Base-by-base conservation (phyloP, 2,113 vertebrate species). In the Plotosus lineatus region DNA sequence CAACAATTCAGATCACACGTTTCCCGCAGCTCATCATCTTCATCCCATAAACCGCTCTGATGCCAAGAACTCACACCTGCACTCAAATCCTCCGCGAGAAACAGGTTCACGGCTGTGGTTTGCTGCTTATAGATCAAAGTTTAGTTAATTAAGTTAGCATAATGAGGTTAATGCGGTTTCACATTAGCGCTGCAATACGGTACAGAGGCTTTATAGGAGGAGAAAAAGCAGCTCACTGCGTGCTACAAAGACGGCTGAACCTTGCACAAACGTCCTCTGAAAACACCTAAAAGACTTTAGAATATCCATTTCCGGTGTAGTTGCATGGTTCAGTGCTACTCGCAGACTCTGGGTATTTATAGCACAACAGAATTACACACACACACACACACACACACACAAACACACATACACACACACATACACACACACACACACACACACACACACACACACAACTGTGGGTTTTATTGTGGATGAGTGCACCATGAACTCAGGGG, bases 121-220 rank as follows among this genome's bases (percentile, higher is more conserved):
- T 79, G 78, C 38, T 68, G 51, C 50, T 72, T 56, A 72, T 71
- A 33, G 65, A 71, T 79, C 77, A 58, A 60, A 63, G 68, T 74
- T 74, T 81, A 75, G 56, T 75, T 14, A 80, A 60, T 48, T 48
- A 73, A 80, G 8, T 26, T 17, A 6, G 23, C 3, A 19, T 50
- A 40, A 74, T 74, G 44, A 44, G 68, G 19, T 69, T 73, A 72
- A 80, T 73, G 66, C 42, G 26, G 31, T 21, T 65, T 46, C 36
- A 75, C 60, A 66, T 75, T 81, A 75, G 46, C 6, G 19, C 23
- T 66, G 42, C 44, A 51, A 63, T 76, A 66, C n/a, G 44, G 60
- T 53, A 81, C 51, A 28, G 71, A 81, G 71, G 71, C 72, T 76
- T 75, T 56, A 81, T 75, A 65, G 2, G 38, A 66, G 48, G 36